phyloP scores from a whole-genome alignment of 30 jellyfish, hydroid and myxozoan species.

The Nemopilema nomurai region DNA sequence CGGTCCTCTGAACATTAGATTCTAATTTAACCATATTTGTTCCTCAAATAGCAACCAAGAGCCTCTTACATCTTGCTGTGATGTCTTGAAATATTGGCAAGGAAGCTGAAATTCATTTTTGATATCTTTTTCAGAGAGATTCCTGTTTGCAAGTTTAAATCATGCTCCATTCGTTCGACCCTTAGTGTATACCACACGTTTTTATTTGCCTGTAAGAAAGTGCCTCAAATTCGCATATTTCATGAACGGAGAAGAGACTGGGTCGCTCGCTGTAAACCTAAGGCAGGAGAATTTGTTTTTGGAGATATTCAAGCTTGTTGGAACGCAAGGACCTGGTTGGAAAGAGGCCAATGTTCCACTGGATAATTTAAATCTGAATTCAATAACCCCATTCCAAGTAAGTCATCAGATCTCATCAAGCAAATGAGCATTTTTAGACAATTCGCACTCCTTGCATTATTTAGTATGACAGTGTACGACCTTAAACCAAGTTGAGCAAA shows the following conservation, averaged over 20 bases:
- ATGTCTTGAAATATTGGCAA: too few species aligned
- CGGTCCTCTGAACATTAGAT: too few species aligned
- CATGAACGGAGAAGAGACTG: conserved; percentile 15
- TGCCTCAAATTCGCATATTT: conserved; percentile 12
- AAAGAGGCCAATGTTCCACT: conserved; percentile 13
- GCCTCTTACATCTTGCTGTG: background rate
- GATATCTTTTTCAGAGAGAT: conserved; percentile 7
- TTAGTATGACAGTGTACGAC: too few species aligned
- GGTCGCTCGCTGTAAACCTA: conserved; percentile 10
- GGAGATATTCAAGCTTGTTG: conserved; percentile 17
- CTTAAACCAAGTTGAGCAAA: too few species aligned
- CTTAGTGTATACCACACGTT: conserved; percentile 7
- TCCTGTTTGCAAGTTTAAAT: conserved; percentile 7
- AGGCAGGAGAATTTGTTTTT: background rate
- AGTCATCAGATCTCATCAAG: conserved; percentile 1
- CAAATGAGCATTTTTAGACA: too few species aligned
- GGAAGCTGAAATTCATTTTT: too few species aligned
- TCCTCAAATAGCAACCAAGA: too few species aligned
- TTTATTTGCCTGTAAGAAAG: background rate
- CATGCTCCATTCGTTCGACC: conserved; percentile 6
- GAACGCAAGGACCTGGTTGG: conserved; percentile 19
- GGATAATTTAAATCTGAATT: background rate
- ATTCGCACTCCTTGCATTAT: too few species aligned
- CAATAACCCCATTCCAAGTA: conserved; percentile 5
- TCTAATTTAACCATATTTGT: too few species aligned